Base-by-base conservation (phyloP, 1,140 invertebrate species). In the Reticulitermes speratus region DNA sequence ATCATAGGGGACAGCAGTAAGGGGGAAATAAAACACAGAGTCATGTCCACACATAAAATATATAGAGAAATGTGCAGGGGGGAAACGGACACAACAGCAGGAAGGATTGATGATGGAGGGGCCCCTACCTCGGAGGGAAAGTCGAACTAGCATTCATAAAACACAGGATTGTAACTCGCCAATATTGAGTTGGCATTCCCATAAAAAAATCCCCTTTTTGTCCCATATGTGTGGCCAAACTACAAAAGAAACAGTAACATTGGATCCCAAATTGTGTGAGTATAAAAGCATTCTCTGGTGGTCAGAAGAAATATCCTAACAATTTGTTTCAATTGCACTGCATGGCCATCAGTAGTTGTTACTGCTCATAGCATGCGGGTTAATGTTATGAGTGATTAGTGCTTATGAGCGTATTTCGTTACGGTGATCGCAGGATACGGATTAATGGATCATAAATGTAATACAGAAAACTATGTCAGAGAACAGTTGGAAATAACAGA, bases 41-140 rank as follows among this genome's bases (percentile, higher is more conserved):
- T 75, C 65, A 75, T 75, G 65, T 75, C 65, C 65, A 75, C 65
- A 75, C 65, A 30, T 75, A 75, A 75, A n/a, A 75, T 75, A 75
- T 75, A 75, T 30, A 75, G 65, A 75, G 65, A 75, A 75, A 75
- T 75, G 65, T 75, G n/a, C n/a, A 75, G 14, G 65, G 59, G 65
- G 65, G 65, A 30, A 0, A 2, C 2, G 25, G 16, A 30, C 25
- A 75, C 25, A 75, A 30, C 65, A 75, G 65, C n/a, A 75, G 7
- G 65, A 30, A 30, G 8, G 65, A 75, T 75, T 75, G 65, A 14
- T 30, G 65, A 75, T 75, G 25, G 65, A 75, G 25, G 25, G 65
- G 8, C 7, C 25, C 38, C 3, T 30, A 75, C 25, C 25, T 75
- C 25, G 65, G n/a, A 25, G 65, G 65, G 65, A 3, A 14, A 75